A percentile compares a stretch with the other conserved stretches of the same genome.
Evolutionary conservation across 1,140 invertebrate genomes (phyloP).

Genomic region (Neotoxoptera formosana): DNA sequence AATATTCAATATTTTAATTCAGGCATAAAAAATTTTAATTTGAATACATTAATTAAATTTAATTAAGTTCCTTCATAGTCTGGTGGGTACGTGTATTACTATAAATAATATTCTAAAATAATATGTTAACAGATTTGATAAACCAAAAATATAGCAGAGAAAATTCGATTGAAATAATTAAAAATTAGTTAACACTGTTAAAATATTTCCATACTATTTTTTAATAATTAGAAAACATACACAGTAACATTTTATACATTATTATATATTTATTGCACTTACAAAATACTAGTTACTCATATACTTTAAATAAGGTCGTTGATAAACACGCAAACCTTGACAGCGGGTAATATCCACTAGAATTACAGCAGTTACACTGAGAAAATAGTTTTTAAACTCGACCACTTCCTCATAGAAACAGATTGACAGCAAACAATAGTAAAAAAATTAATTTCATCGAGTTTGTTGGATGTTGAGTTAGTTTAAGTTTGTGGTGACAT

Average conservation of each 20-base stretch:
- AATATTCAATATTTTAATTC: neutral
- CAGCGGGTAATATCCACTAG: neutral
- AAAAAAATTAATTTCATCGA: neutral
- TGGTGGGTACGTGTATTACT: neutral
- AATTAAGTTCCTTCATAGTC: neutral
- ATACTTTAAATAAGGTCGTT: neutral
- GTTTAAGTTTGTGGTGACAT: neutral
- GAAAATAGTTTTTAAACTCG: constrained; percentile 6
- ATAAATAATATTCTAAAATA: too few species aligned
- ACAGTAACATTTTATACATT: neutral
- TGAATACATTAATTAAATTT: neutral
- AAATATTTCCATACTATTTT: neutral
- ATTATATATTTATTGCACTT: neutral
- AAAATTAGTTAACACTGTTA: neutral
- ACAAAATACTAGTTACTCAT: neutral
- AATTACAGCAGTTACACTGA: neutral
- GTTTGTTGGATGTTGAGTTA: neutral
- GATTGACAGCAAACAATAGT: neutral
- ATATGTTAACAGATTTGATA: neutral
- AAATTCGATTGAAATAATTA: neutral
- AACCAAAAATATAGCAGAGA: neutral
- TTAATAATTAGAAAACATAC: neutral
- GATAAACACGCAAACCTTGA: constrained; percentile 1
- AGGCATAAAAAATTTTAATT: neutral
- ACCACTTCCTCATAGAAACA: neutral